Conservation (phyloP, 1,140 invertebrate genomes). For the Octopus sinensis region DNA sequence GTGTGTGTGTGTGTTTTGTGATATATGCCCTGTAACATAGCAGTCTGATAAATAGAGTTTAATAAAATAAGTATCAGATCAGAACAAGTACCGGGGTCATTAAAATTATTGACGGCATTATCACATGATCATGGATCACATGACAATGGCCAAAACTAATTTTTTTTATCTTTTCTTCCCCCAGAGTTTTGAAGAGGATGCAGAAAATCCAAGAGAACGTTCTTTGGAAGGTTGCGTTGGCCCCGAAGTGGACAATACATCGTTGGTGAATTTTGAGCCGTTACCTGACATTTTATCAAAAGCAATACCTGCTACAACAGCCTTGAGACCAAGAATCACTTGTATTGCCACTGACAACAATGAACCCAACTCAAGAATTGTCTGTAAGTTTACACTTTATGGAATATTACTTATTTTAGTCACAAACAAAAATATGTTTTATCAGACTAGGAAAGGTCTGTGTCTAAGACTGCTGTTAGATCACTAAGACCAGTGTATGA, state of each 20-base stretch:
- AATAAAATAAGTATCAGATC: no score
- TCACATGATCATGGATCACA: no score
- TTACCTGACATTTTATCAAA: conserved; percentile 47
- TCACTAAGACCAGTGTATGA: no score
- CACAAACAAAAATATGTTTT: no score
- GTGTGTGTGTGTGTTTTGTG: no score
- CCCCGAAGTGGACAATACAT: conserved; percentile 4
- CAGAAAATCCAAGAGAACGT: not conserved
- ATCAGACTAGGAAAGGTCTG: no score
- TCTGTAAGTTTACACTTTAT: not conserved
- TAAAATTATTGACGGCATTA: no score
- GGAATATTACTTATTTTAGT: no score
- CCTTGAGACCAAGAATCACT: conserved; percentile 42
- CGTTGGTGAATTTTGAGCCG: conserved; percentile 43
- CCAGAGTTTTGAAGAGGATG: conserved; percentile 3
- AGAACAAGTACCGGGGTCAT: no score
- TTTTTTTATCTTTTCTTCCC: not conserved
- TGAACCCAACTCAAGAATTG: not conserved
- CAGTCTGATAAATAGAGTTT: no score
- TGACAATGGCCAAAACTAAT: not conserved
- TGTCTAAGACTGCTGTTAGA: no score
- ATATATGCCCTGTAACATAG: no score
- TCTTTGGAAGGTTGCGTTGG: not conserved
- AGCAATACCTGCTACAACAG: conserved; percentile 28
- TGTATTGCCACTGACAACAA: not conserved